phyloP scores from a whole-genome alignment of 2,888 invertebrate genomes.

The Dasysyrphus albostriatus region DNA sequence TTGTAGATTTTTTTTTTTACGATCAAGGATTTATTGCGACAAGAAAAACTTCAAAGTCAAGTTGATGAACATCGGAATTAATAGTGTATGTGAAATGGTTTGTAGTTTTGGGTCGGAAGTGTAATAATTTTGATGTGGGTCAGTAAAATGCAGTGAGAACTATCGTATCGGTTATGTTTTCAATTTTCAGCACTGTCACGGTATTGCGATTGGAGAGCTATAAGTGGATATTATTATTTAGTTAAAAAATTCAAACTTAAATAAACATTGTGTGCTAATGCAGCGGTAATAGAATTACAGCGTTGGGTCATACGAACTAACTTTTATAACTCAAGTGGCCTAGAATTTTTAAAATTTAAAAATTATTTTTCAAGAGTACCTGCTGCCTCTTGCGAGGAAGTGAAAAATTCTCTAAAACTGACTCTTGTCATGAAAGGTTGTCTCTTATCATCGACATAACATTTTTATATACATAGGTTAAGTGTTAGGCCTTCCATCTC shows the following conservation, averaged over 20 bases:
- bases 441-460: no score
- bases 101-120: neutral
- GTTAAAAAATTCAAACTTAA: neutral
- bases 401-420: no score
- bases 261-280: no score
- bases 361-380: no score
- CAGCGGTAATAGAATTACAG: no score
- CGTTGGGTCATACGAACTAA: neutral
- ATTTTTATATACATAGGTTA: no score
- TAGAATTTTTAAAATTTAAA: no score
- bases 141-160: neutral
- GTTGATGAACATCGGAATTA: conserved; percentile 15
- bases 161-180: neutral
- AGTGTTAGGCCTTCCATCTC: no score
- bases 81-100: neutral
- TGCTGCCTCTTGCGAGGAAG: no score
- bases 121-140: conserved; percentile 8
- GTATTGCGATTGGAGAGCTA: neutral
- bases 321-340: no score
- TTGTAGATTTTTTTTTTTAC: conserved; percentile 3
- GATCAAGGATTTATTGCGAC: conserved; percentile 24
- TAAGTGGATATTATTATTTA: neutral
- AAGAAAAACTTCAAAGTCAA: conserved; percentile 34
- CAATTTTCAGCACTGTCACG: neutral
- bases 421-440: no score